Conservation (phyloP, 2,797 vertebrate genomes). For the Sternotherus odoratus region DNA sequence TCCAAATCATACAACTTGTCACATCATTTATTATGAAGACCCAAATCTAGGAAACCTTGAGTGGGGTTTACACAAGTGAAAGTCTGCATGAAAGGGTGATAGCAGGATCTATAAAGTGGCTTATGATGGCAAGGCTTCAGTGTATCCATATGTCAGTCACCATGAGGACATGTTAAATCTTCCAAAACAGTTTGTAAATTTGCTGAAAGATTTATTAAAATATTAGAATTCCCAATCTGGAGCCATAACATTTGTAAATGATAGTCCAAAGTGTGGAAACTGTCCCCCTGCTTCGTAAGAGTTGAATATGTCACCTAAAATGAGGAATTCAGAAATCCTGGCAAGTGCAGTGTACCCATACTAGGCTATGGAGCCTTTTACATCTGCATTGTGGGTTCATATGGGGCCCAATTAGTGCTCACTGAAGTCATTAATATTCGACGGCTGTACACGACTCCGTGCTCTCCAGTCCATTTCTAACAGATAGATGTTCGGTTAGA, state of each 20-base stretch:
- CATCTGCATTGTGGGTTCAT: background rate
- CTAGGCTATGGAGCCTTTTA: background rate
- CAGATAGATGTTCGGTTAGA: background rate
- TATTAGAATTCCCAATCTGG: background rate
- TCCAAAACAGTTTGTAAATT: background rate
- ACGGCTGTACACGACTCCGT: background rate
- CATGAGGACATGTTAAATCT: background rate
- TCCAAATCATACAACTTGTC: too few relatives aligned
- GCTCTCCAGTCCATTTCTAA: background rate
- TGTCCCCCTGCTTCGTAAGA: background rate
- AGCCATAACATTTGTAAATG: background rate
- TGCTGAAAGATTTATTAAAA: background rate
- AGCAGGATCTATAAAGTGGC: background rate
- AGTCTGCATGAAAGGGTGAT: background rate
- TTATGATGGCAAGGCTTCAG: background rate
- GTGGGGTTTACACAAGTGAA: background rate
- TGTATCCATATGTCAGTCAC: background rate
- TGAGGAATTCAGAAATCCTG: background rate
- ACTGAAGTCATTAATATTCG: background rate
- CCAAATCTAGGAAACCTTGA: background rate
- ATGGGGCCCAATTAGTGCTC: background rate
- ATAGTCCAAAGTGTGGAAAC: too few relatives aligned
- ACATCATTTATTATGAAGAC: background rate
- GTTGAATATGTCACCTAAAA: background rate
- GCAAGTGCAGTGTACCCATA: background rate